A percentile compares a stretch with the other conserved stretches of the same genome.
These are phyloP conservation scores for Sphaerophoria taeniata DNA, from an alignment of 2,888 invertebrate species.

Conservation along the genomic window DNA sequence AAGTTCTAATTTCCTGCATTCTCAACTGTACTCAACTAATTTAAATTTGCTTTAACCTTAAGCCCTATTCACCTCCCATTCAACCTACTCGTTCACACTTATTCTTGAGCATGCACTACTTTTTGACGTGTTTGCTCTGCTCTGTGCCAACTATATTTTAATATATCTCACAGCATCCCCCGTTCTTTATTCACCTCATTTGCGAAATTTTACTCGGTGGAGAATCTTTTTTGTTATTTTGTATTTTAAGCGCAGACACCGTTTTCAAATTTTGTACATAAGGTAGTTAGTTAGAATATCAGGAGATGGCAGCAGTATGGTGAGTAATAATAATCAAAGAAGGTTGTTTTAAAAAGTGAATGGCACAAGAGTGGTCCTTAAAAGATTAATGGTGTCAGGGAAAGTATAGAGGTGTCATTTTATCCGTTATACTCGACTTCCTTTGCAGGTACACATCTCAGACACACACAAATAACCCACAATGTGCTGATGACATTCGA, in stretches of 20 bases:
- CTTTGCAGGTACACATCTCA: not conserved
- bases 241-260: constrained; percentile 10
- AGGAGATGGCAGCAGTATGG: not conserved
- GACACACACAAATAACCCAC: not conserved
- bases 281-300: not conserved
- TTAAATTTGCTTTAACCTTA: constrained; percentile 33
- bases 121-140: constrained; percentile 18
- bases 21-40: constrained; percentile 34
- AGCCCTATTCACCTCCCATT: not conserved
- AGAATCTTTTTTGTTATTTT: constrained; percentile 13
- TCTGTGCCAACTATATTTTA: not conserved
- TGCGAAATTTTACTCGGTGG: constrained; percentile 12
- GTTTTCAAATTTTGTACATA: not conserved
- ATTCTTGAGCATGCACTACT: constrained; percentile 22
- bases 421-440: constrained; percentile 1
- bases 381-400: constrained; percentile 42
- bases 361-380: constrained; percentile 37
- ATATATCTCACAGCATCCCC: not conserved
- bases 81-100: too few species aligned
- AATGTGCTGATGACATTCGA: constrained; percentile 2
- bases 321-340: constrained; percentile 26
- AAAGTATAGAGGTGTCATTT: constrained; percentile 1
- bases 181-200: constrained; percentile 42
- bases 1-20: constrained; percentile 6
- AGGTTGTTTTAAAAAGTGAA: constrained; percentile 35